A percentile compares a stretch with the other conserved stretches of the same genome.
phyloP scores from a whole-genome alignment of 2,797 vertebrate species.

The Lateolabrax maculatus region DNA sequence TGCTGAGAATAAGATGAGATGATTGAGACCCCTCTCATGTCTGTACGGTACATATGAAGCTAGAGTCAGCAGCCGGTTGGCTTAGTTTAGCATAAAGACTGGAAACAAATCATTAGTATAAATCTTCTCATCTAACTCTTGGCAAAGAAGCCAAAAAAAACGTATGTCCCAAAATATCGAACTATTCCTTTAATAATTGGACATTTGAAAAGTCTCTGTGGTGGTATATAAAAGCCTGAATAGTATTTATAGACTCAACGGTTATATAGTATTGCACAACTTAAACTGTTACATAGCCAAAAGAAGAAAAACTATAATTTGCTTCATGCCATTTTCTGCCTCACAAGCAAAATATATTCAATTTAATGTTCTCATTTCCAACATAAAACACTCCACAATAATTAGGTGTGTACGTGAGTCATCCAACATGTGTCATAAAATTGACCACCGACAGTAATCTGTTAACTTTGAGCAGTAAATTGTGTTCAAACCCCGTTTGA shows the following conservation, averaged over 20 bases:
- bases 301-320: not conserved
- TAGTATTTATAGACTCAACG: not conserved
- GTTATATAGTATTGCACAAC: no score
- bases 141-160: no score
- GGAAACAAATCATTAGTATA: not conserved
- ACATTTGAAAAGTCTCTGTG: not conserved
- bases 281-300: not conserved
- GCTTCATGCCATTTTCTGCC: not conserved
- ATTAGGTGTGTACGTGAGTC: not conserved
- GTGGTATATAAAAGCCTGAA: not conserved
- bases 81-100: not conserved
- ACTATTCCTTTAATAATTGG: not conserved
- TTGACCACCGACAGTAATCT: conserved; percentile 19
- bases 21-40: not conserved
- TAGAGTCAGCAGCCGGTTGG: not conserved
- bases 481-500: conserved; percentile 29
- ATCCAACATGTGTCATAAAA: conserved; percentile 33
- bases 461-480: conserved; percentile 34
- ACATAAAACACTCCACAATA: conserved; percentile 4
- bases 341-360: not conserved
- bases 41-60: not conserved
- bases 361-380: not conserved
- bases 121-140: not conserved
- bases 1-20: not conserved
- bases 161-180: not conserved